Base-by-base conservation (phyloP, 2,888 invertebrate genomes). In the Chirona hameri region DNA sequence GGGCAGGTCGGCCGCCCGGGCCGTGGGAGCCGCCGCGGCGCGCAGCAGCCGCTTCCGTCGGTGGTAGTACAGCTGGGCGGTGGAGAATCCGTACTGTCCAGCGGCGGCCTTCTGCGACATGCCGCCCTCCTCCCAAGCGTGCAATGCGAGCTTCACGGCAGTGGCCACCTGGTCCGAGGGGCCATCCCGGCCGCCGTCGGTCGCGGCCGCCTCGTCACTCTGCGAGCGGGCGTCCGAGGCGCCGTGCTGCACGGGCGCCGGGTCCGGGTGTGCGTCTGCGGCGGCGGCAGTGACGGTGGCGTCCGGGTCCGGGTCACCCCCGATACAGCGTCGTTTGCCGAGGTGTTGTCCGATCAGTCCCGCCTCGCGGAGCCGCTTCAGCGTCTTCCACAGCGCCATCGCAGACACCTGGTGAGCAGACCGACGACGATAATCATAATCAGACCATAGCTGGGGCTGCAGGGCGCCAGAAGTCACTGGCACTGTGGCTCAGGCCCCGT, bases 371-470 rank as follows among this genome's bases (percentile, higher is more conserved):
- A 76, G 76, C 39, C 21, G 39, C 46, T 76, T 76, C 76, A 76
- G 76, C 10, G 76, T 76, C 76, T 76, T 76, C 76, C 76, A 76
- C 39, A 76, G 76, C 46, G 46, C 46, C 76, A 76, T 76, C 1
- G 76, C 24, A 5, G 76, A 10, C 21, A 76, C 76, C 76, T 76
- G 76, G 10, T 39, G 18, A 18, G 21, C 72, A 72, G 7, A 31
- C 3, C 15, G 5, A 39, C 9, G 21, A 18, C 7, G 14, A 31
- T 18, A 21, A 10, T 10, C 21, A 1, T 3, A 29, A 29, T 29
- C 1, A 60, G 9, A 24, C 60, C n/a, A 60, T 60, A 3, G 24
- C 24, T 60, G 15, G 60, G 24, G n/a, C 39, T 39, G 39, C 39
- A 7, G 39, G 39, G 4, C 39, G 39, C 39, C 39, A 39, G 4